Percentiles rank a stretch among this genome's conserved stretches.
Conservation (phyloP, 2,888 invertebrate genomes). For the Dermolepida albohirtum region DNA sequence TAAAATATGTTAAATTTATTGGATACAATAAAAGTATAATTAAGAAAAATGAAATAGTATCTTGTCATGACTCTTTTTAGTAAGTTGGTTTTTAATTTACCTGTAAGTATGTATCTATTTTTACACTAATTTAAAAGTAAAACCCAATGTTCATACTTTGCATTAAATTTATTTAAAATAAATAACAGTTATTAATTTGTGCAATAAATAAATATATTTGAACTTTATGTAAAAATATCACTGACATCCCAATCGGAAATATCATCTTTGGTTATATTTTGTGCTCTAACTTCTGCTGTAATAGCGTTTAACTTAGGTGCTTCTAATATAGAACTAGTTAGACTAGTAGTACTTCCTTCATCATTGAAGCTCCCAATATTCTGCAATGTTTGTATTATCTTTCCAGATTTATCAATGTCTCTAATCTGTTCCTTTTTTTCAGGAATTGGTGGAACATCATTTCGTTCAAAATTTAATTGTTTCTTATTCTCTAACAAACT, state of each 20-base stretch:
- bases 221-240: conserved; percentile 44
- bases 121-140: too few species aligned
- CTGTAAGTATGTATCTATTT: too few species aligned
- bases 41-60: too few species aligned
- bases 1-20: too few species aligned
- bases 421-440: conserved; percentile 16
- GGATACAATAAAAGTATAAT: too few species aligned
- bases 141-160: too few species aligned
- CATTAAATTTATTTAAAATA: conserved; percentile 19
- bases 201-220: conserved; percentile 18
- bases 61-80: too few species aligned
- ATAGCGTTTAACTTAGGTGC: conserved; percentile 24
- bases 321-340: conserved; percentile 51
- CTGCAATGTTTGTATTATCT: not conserved
- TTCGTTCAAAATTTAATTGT: not conserved
- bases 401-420: not conserved
- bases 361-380: conserved; percentile 34
- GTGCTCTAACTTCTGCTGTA: not conserved
- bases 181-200: conserved; percentile 3
- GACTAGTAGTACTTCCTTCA: conserved; percentile 45
- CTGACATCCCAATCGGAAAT: conserved; percentile 54
- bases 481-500: not conserved
- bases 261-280: conserved; percentile 43
- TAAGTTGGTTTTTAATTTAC: too few species aligned
- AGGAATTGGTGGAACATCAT: not conserved